Conservation (phyloP, 1,140 invertebrate genomes). For the Drosophila aff. region DNA sequence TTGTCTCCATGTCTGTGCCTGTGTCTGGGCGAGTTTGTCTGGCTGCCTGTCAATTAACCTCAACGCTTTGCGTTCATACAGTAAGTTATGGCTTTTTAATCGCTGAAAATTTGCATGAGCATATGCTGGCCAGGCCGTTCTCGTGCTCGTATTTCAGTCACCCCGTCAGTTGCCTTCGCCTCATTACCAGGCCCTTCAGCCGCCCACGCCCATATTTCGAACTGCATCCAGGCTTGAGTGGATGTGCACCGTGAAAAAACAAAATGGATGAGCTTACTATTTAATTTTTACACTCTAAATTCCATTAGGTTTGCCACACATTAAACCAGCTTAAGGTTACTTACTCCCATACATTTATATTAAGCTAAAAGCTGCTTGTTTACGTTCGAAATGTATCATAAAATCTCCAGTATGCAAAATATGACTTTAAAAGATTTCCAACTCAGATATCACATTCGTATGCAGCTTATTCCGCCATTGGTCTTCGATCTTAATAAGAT, state of each 20-base stretch:
- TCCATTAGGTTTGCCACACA: neutral
- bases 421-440: neutral
- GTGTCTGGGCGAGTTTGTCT: conserved; percentile 69
- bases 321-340: neutral
- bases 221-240: conserved; percentile 46
- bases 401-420: neutral
- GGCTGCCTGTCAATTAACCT: conserved; percentile 79
- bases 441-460: neutral
- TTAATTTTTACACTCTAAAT: neutral
- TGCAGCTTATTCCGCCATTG: neutral
- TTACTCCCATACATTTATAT: neutral
- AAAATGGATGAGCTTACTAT: neutral
- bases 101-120: conserved; percentile 79
- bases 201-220: conserved; percentile 26
- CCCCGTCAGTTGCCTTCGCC: conserved; percentile 22
- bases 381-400: neutral
- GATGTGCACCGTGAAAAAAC: conserved; percentile 4
- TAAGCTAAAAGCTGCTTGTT: neutral
- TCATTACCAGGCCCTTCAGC: conserved; percentile 53
- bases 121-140: conserved; percentile 36
- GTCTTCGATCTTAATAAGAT: conserved; percentile 10
- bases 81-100: conserved; percentile 82
- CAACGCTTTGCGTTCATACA: conserved; percentile 79
- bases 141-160: conserved; percentile 68
- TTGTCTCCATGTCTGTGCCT: conserved; percentile 21